phyloP scores from a whole-genome alignment of 2,797 vertebrate genomes.

The Sebastes hopkinsi region DNA sequence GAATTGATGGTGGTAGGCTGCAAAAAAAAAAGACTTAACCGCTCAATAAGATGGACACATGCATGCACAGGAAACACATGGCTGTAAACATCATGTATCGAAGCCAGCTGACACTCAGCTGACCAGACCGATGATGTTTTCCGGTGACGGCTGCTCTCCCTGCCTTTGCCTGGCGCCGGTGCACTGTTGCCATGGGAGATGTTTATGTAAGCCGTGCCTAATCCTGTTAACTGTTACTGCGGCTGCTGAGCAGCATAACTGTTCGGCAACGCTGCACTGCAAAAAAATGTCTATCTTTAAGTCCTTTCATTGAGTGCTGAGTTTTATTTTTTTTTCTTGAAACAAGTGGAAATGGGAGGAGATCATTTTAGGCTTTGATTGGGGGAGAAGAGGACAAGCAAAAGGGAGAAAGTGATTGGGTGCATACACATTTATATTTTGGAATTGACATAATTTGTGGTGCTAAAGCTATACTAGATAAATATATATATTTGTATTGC shows the following conservation, averaged over 20 bases:
- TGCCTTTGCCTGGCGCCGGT: conserved; percentile 39
- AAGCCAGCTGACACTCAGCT: conserved; percentile 47
- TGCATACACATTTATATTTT: neutral
- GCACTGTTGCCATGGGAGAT: conserved; percentile 79
- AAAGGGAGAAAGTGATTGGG: neutral
- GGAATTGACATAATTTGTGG: neutral
- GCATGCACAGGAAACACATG: conserved; percentile 1
- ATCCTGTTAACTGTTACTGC: conserved; percentile 78
- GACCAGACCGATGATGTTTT: conserved; percentile 48
- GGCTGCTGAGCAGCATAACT: conserved; percentile 53
- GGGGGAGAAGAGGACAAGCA: neutral
- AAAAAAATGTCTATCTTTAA: conserved; percentile 38
- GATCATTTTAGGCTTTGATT: neutral
- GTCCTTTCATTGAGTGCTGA: conserved; percentile 18
- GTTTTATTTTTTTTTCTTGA: neutral
- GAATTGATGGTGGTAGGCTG: neutral
- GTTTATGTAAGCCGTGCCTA: conserved; percentile 81
- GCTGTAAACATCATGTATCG: neutral
- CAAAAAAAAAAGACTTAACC: neutral
- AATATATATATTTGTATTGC: too few species aligned
- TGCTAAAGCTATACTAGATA: neutral
- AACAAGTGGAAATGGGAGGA: conserved; percentile 15
- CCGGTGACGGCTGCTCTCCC: conserved; percentile 28
- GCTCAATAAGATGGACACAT: neutral
- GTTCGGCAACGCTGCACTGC: conserved; percentile 47